Conservation (phyloP, 2,113 vertebrate species). For the Oplegnathus fasciatus region DNA sequence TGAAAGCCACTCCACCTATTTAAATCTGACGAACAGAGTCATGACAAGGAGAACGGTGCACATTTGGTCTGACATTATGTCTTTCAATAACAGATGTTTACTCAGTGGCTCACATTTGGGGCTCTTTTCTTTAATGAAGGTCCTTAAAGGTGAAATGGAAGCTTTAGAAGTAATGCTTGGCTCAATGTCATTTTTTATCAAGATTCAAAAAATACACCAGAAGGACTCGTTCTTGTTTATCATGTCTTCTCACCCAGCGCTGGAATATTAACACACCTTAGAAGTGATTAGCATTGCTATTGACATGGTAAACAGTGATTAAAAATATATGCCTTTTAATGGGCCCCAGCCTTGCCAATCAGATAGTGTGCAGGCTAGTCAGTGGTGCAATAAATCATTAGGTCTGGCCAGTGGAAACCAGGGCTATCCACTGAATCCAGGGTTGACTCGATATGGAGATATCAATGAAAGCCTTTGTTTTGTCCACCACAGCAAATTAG, state of each 20-base stretch:
- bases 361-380: conserved; percentile 68
- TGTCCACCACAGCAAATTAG: conserved; percentile 78
- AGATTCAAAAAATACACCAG: conserved; percentile 21
- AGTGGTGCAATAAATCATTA: conserved; percentile 76
- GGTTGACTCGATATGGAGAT: conserved; percentile 71
- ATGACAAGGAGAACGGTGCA: conserved; percentile 35
- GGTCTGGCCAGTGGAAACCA: conserved; percentile 71
- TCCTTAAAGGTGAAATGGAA: conserved; percentile 69
- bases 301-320: conserved; percentile 73
- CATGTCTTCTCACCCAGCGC: conserved; percentile 7
- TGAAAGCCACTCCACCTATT: conserved; percentile 54
- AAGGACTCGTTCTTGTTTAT: conserved; percentile 41
- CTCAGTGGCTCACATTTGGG: conserved; percentile 49
- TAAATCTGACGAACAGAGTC: conserved; percentile 53
- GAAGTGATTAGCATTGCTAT: conserved; percentile 67
- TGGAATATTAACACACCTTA: conserved; percentile 40
- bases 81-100: conserved; percentile 71
- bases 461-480: conserved; percentile 82
- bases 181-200: conserved; percentile 48
- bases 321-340: conserved; percentile 73
- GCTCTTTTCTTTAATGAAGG: conserved; percentile 66
- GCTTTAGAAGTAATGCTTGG: conserved; percentile 47
- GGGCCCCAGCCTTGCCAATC: conserved; percentile 67
- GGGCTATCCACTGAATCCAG: conserved; percentile 59
- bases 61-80: conserved; percentile 61